phyloP scores from a whole-genome alignment of 2,113 vertebrate species.

The Centropus unirufus region DNA sequence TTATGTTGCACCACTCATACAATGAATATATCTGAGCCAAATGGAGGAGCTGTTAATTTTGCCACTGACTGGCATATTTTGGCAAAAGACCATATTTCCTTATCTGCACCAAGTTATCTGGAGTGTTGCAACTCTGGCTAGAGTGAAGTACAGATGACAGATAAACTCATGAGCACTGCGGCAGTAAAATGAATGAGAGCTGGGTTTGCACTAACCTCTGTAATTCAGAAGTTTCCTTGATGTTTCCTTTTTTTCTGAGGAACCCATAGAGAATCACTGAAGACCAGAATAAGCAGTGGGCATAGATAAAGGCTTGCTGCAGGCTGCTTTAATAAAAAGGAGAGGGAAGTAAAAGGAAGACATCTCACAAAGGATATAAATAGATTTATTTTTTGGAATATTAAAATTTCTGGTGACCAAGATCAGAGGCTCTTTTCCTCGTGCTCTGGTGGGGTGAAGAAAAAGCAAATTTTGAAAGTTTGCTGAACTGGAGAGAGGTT shows the following conservation, averaged over 20 bases:
- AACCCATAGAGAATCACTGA: background rate
- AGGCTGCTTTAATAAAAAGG: background rate
- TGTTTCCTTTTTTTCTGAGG: background rate
- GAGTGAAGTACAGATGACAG: background rate
- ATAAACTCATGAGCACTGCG: background rate
- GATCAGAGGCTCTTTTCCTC: background rate
- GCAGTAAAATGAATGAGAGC: background rate
- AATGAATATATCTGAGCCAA: background rate
- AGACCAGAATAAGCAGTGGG: background rate
- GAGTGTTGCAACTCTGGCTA: background rate
- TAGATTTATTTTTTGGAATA: background rate
- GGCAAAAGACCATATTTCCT: background rate
- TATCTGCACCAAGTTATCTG: background rate
- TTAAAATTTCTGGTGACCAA: background rate
- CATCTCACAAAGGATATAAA: background rate
- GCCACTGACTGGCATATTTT: background rate
- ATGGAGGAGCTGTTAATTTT: background rate
- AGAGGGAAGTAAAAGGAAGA: background rate
- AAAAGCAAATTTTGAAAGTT: background rate
- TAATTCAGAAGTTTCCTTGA: background rate
- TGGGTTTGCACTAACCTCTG: background rate
- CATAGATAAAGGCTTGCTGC: background rate
- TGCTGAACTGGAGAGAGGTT: background rate
- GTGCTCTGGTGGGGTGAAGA: background rate
- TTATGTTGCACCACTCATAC: background rate